Evolutionary conservation across 2,113 vertebrate species (phyloP).

Genomic region (Xenopus borealis): DNA sequence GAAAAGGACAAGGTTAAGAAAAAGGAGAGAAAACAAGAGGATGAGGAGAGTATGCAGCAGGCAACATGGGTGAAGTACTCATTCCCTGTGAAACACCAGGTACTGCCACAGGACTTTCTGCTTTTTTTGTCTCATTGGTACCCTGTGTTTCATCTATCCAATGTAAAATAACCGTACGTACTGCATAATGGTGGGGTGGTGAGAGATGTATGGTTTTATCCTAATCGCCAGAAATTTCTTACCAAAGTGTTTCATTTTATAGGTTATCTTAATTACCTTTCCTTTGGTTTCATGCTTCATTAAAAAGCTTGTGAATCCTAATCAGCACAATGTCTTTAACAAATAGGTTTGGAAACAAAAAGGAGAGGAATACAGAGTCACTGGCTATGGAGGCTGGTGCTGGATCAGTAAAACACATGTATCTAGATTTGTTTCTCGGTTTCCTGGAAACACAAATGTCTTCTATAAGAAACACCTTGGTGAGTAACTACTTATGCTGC

Average conservation of each 20-base stretch:
- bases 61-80: slow-evolving; percentile 97
- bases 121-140: background rate
- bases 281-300: too few relatives aligned
- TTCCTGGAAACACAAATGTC: slow-evolving; percentile 95
- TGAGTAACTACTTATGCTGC: slow-evolving; percentile 52
- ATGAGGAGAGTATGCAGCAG: slow-evolving; percentile 93
- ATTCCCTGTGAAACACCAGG: slow-evolving; percentile 95
- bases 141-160: too few relatives aligned
- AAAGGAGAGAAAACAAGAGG: slow-evolving; percentile 91
- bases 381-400: slow-evolving; percentile 95
- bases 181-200: too few relatives aligned
- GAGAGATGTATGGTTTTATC: too few relatives aligned
- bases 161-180: too few relatives aligned
- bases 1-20: slow-evolving; percentile 96
- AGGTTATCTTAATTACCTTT: too few relatives aligned
- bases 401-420: slow-evolving; percentile 97
- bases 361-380: slow-evolving; percentile 96
- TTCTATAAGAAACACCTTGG: slow-evolving; percentile 79
- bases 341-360: slow-evolving; percentile 97
- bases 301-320: too few relatives aligned
- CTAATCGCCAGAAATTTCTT: too few relatives aligned
- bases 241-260: too few relatives aligned
- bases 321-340: too few relatives aligned
- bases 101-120: slow-evolving; percentile 43
- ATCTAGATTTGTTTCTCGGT: slow-evolving; percentile 80